These are phyloP conservation scores for Ondatra zibethicus DNA, from an alignment of 2,113 vertebrate genomes.

Conservation along the genomic window DNA sequence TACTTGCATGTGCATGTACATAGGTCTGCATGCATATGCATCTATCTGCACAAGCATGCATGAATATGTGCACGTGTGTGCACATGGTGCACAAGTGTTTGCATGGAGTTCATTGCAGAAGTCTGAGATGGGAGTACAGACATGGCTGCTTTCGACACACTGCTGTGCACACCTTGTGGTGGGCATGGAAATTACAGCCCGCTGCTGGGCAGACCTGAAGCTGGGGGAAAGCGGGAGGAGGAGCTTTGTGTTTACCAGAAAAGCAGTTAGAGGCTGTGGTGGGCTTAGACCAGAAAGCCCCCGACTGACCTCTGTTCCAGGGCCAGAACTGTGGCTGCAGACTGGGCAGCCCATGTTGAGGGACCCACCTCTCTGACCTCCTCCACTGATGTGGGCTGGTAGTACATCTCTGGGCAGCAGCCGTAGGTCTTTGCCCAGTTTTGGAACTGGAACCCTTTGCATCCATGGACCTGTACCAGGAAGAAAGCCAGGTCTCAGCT, in stretches of 20 bases:
- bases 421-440: slow-evolving; percentile 89
- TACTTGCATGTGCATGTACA: not conserved
- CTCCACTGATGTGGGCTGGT: slow-evolving; percentile 82
- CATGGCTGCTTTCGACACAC: not conserved
- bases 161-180: not conserved
- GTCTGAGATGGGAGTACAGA: not conserved
- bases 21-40: not conserved
- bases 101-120: not conserved
- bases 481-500: not conserved
- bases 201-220: not conserved
- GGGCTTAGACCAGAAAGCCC: fast-evolving
- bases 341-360: not conserved
- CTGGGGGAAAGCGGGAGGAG: not conserved
- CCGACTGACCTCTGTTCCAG: not conserved
- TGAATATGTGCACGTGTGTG: too few relatives aligned
- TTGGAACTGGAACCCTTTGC: slow-evolving; percentile 85
- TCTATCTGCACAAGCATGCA: too few relatives aligned
- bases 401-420: slow-evolving; percentile 86
- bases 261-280: not conserved
- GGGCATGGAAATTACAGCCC: fast-evolving
- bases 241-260: not conserved
- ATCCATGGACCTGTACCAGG: slow-evolving; percentile 78
- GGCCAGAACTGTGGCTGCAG: not conserved
- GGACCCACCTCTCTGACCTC: slow-evolving; percentile 86
- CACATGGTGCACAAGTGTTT: not conserved